Percentiles rank a stretch among this genome's conserved stretches.
Evolutionary conservation across 2,888 invertebrate species (phyloP).

Genomic region (Silvanus unidentatus): DNA sequence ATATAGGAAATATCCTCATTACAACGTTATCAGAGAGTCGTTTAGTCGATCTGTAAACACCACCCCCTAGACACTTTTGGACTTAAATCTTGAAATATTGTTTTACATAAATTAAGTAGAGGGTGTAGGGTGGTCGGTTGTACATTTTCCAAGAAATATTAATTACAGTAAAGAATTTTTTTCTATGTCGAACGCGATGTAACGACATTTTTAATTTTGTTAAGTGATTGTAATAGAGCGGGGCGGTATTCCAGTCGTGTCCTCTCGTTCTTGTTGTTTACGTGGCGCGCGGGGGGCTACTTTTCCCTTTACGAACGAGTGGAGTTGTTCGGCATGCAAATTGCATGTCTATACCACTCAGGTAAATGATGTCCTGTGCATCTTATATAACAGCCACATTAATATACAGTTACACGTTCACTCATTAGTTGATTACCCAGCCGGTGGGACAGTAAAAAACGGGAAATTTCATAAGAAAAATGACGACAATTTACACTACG

Average conservation of each 20-base stretch:
- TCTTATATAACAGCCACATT: slow-evolving; percentile 27
- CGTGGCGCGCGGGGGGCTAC: too few relatives aligned
- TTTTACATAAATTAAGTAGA: too few relatives aligned
- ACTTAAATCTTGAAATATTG: slow-evolving; percentile 1
- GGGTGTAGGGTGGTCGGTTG: too few relatives aligned
- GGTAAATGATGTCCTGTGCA: slow-evolving; percentile 37
- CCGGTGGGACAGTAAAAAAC: not conserved
- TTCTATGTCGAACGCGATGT: not conserved
- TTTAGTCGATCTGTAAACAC: slow-evolving; percentile 45
- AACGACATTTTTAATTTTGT: slow-evolving; percentile 2
- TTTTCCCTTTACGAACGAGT: too few relatives aligned
- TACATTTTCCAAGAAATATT: too few relatives aligned
- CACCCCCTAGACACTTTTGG: not conserved
- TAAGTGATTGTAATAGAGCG: slow-evolving; percentile 1
- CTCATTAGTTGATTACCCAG: not conserved
- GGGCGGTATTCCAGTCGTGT: not conserved
- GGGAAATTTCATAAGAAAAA: too few relatives aligned
- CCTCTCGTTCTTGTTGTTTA: too few relatives aligned
- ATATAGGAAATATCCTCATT: slow-evolving; percentile 37
- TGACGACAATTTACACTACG: too few relatives aligned
- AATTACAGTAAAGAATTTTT: not conserved
- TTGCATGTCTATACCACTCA: slow-evolving; percentile 42
- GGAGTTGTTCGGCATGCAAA: slow-evolving; percentile 20
- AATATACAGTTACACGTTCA: not conserved
- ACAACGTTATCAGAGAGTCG: slow-evolving; percentile 39